Conservation (phyloP, 2,113 vertebrate species). For the Nesogale talazaci region DNA sequence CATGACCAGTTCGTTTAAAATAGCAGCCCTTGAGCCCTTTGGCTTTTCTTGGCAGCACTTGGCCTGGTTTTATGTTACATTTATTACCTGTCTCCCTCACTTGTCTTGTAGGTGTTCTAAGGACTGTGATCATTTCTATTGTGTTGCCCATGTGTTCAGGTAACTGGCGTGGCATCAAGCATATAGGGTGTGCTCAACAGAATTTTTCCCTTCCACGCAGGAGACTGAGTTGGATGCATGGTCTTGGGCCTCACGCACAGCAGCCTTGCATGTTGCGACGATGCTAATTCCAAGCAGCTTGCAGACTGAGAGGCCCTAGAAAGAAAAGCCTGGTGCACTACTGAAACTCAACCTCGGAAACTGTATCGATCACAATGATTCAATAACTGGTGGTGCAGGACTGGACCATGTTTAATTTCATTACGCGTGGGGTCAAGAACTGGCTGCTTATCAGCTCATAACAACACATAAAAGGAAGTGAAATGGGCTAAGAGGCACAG, state of each 20-base stretch:
- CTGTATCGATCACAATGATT: background rate
- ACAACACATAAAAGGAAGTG: background rate
- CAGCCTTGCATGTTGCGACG: background rate
- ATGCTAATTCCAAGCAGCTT: background rate
- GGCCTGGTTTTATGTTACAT: background rate
- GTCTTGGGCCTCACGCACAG: background rate
- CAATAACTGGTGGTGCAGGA: background rate
- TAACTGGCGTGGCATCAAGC: no score
- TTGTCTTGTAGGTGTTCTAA: background rate
- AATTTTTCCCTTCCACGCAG: background rate
- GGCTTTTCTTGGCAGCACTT: background rate
- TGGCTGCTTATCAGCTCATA: background rate
- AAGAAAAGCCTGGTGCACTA: background rate
- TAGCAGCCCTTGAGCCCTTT: background rate
- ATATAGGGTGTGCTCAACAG: background rate
- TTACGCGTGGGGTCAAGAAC: background rate
- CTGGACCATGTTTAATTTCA: background rate
- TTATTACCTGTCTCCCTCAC: background rate
- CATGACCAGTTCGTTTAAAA: constrained; percentile 37
- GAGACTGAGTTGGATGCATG: background rate
- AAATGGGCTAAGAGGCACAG: background rate
- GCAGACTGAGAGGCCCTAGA: background rate
- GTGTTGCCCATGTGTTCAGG: no score
- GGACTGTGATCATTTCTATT: background rate
- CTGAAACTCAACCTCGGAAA: background rate